Conservation (phyloP, 2,113 vertebrate species). For the Alethe diademata region DNA sequence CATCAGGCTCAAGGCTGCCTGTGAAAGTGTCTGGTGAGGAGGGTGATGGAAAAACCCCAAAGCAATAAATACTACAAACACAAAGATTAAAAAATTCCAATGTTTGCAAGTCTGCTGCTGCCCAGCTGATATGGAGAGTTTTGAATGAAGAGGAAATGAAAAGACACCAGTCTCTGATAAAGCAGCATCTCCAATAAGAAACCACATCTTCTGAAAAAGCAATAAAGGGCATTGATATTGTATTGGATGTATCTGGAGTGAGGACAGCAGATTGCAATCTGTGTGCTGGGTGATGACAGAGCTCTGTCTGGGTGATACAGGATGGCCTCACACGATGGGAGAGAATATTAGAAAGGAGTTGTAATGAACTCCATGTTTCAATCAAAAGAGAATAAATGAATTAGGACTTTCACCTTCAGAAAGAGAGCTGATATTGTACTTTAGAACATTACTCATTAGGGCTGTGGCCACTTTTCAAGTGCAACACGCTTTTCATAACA, state of each 20-base stretch:
- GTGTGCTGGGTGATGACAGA: neutral
- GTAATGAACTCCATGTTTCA: conserved; percentile 51
- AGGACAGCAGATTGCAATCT: conserved; percentile 67
- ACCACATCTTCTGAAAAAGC: conserved; percentile 59
- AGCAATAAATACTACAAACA: conserved; percentile 65
- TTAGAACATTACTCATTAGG: conserved; percentile 1
- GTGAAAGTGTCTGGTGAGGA: neutral
- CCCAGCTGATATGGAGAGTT: conserved; percentile 46
- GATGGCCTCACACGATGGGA: neutral
- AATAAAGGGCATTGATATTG: conserved; percentile 66
- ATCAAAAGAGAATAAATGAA: conserved; percentile 36
- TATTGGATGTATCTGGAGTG: conserved; percentile 56
- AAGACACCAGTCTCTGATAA: conserved; percentile 67
- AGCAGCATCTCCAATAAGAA: conserved; percentile 54
- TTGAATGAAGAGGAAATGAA: conserved; percentile 72
- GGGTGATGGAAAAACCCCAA: conserved; percentile 23
- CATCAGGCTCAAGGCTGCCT: neutral
- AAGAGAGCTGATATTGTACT: neutral
- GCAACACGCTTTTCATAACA: conserved; percentile 7
- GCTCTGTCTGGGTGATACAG: conserved; percentile 15
- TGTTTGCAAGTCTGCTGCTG: conserved; percentile 53
- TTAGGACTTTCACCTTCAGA: conserved; percentile 22
- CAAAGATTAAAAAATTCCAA: conserved; percentile 47
- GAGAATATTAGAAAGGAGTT: conserved; percentile 26
- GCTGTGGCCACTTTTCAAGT: conserved; percentile 23